These are phyloP conservation scores for Diorhabda sublineata DNA, from an alignment of 1,140 invertebrate genomes.

Conservation along the genomic window DNA sequence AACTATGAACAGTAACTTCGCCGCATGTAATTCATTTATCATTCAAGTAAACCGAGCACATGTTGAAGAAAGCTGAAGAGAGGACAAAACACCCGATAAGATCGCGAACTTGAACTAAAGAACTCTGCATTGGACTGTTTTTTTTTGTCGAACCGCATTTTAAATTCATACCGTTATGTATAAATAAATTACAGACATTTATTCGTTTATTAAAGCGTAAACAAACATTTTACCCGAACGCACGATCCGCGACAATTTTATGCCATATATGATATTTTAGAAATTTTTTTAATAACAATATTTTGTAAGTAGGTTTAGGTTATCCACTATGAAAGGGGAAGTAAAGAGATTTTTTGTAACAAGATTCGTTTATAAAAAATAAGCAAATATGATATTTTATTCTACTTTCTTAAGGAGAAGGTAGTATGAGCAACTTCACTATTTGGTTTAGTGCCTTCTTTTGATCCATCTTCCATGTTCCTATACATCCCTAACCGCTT, in stretches of 20 bases:
- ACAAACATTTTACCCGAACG: constrained; percentile 19
- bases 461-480: too few relatives aligned
- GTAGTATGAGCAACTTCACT: too few relatives aligned
- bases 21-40: too few relatives aligned
- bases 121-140: constrained; percentile 16
- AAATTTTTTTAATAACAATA: background rate
- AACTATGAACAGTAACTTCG: too few relatives aligned
- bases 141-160: constrained; percentile 20
- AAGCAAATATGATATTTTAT: too few relatives aligned
- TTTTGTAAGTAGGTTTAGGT: background rate
- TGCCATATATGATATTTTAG: background rate
- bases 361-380: too few relatives aligned
- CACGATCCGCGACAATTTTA: constrained; percentile 1
- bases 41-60: background rate
- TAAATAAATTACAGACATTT: constrained; percentile 27
- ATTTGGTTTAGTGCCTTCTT: too few relatives aligned
- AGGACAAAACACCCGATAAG: constrained; percentile 11
- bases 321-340: background rate
- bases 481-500: too few relatives aligned
- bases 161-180: constrained; percentile 25
- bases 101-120: constrained; percentile 23
- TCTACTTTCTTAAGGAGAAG: too few relatives aligned
- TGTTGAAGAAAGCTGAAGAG: constrained; percentile 10
- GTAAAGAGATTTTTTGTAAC: background rate
- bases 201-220: constrained; percentile 26